These are phyloP conservation scores for Tachypleus tridentatus DNA, from an alignment of 1,140 invertebrate species.

Conservation along the genomic window DNA sequence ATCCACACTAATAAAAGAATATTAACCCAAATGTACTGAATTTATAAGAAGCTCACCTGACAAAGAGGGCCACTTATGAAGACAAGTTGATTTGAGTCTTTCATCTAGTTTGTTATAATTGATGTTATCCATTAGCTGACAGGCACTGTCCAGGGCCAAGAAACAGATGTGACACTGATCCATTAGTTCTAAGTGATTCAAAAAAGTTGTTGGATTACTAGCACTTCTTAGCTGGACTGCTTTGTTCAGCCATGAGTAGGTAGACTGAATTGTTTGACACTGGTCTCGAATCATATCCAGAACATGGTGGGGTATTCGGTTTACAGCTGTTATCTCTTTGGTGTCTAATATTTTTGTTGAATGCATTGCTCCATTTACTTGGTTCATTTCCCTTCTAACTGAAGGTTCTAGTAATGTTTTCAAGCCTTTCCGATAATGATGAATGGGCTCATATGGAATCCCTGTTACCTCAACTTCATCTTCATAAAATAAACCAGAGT, in stretches of 20 bases:
- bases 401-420: background rate
- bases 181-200: slow-evolving; percentile 15
- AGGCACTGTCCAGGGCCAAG: slow-evolving; percentile 57
- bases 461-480: slow-evolving; percentile 94
- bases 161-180: slow-evolving; percentile 64
- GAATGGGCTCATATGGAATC: slow-evolving; percentile 47
- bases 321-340: too few species aligned
- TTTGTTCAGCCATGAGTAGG: slow-evolving; percentile 23
- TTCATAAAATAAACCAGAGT: slow-evolving; percentile 88
- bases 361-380: too few species aligned
- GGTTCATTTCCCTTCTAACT: too few species aligned
- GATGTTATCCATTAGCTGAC: slow-evolving; percentile 45
- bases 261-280: slow-evolving; percentile 20
- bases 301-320: slow-evolving; percentile 15
- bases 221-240: slow-evolving; percentile 13
- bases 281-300: slow-evolving; percentile 22
- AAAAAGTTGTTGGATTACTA: slow-evolving; percentile 6
- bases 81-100: slow-evolving; percentile 38
- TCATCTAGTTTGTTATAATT: slow-evolving; percentile 34
- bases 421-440: background rate
- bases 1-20: too few species aligned
- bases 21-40: too few species aligned
- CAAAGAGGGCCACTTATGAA: slow-evolving; percentile 87
- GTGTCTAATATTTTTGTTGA: too few species aligned
- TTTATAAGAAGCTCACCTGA: slow-evolving; percentile 30